Percentiles rank a stretch among this genome's conserved stretches.
These are phyloP conservation scores for Pogonophryne albipinna DNA, from an alignment of 2,797 vertebrate genomes.

Conservation along the genomic window DNA sequence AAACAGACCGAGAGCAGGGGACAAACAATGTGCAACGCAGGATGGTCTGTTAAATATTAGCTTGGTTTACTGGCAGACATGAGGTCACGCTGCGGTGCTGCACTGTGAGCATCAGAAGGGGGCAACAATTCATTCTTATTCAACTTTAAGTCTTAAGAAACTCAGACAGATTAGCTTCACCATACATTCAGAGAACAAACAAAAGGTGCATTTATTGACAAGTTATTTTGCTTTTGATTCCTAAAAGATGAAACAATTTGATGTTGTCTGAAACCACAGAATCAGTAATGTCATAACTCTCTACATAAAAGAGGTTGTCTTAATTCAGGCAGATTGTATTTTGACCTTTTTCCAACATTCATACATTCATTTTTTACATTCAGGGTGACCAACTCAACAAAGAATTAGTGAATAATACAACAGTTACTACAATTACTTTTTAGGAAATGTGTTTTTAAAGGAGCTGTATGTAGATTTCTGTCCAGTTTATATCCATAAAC, in stretches of 20 bases:
- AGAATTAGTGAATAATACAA: slow-evolving; percentile 1
- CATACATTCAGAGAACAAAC: slow-evolving; percentile 7
- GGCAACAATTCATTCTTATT: neutral
- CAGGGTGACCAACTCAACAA: neutral
- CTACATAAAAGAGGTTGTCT: neutral
- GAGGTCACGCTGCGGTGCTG: slow-evolving; percentile 24
- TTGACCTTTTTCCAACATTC: neutral
- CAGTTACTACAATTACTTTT: neutral
- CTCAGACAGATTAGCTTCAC: neutral
- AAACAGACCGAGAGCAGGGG: slow-evolving; percentile 14
- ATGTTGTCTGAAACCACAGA: slow-evolving; percentile 5
- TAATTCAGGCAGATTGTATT: neutral
- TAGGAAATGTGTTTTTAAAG: neutral
- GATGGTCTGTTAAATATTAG: slow-evolving; percentile 68
- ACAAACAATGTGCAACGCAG: slow-evolving; percentile 43
- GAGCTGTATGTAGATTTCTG: slow-evolving; percentile 19
- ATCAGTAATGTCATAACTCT: neutral
- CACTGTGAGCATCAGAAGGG: slow-evolving; percentile 14
- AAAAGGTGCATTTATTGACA: slow-evolving; percentile 43
- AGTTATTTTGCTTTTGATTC: neutral
- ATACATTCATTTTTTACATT: neutral
- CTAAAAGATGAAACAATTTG: neutral
- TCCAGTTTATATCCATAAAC: neutral
- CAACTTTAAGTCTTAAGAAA: neutral
- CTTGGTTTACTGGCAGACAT: slow-evolving; percentile 40